phyloP scores from a whole-genome alignment of 2,113 vertebrate genomes.

The Mola mola region DNA sequence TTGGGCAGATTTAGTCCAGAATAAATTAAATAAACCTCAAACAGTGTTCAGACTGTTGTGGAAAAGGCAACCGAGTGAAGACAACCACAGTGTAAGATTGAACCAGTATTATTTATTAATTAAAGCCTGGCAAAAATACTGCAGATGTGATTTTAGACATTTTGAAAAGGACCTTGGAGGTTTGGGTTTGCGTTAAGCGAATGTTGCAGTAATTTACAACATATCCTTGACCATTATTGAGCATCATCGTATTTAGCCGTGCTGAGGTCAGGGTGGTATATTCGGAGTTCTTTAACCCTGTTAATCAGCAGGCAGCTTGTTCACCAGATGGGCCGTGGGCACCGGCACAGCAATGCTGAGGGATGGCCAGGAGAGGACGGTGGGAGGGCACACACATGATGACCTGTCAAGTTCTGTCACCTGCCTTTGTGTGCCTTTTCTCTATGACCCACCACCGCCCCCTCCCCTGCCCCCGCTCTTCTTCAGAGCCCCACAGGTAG shows the following conservation, averaged over 20 bases:
- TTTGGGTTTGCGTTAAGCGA: background rate
- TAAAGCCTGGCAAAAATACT: too few species aligned
- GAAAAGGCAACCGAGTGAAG: background rate
- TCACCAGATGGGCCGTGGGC: conserved; percentile 54
- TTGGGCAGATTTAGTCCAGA: conserved; percentile 1
- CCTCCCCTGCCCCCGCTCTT: background rate
- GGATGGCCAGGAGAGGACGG: conserved; percentile 39
- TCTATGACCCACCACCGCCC: background rate
- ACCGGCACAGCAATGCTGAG: conserved; percentile 56
- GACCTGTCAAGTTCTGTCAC: conserved; percentile 70
- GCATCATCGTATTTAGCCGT: background rate
- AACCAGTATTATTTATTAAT: too few species aligned
- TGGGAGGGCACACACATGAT: conserved; percentile 51
- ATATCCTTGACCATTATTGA: background rate
- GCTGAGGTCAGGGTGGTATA: conserved; percentile 13
- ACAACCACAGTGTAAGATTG: too few species aligned
- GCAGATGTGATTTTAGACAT: background rate
- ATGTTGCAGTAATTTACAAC: background rate
- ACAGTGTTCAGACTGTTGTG: background rate
- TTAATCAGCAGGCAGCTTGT: conserved; percentile 57
- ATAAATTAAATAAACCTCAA: background rate
- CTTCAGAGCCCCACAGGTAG: conserved; percentile 66
- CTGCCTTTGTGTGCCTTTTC: conserved; percentile 58
- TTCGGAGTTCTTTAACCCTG: conserved; percentile 50
- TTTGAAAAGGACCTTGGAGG: background rate